Conservation (phyloP, 2,797 vertebrate genomes). For the Thripadectes ignobilis region DNA sequence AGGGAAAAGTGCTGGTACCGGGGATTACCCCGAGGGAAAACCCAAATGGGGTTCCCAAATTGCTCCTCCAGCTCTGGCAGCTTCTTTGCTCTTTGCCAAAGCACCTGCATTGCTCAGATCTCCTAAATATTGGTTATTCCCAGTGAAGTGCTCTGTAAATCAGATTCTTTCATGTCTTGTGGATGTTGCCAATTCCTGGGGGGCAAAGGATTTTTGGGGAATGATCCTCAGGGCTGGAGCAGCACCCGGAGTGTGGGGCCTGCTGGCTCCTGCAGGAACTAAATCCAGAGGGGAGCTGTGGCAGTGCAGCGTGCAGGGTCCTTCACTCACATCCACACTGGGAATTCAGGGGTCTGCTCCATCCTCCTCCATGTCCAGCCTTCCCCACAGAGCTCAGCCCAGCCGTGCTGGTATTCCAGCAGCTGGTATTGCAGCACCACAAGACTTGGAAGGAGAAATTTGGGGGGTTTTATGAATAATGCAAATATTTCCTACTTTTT, state of each 20-base stretch:
- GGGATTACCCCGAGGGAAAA: background rate
- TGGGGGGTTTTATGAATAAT: background rate
- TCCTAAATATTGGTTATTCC: background rate
- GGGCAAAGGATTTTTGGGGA: background rate
- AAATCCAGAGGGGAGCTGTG: background rate
- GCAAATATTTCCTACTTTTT: background rate
- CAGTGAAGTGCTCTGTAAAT: background rate
- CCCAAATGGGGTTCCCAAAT: background rate
- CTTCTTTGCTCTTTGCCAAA: background rate
- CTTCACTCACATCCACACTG: background rate
- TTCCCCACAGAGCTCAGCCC: background rate
- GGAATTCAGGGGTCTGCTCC: background rate
- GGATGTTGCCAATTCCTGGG: accelerated
- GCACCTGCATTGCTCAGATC: background rate
- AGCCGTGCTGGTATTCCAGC: background rate
- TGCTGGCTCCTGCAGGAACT: background rate
- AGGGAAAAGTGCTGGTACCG: background rate
- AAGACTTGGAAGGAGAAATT: no score
- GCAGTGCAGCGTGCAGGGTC: background rate
- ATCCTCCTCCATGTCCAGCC: background rate
- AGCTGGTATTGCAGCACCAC: background rate
- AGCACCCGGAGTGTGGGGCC: accelerated
- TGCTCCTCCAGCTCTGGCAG: background rate
- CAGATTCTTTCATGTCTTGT: background rate
- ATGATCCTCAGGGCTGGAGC: background rate